Evolutionary conservation across 2,888 invertebrate genomes (phyloP).

Genomic region (Zaprionus lineosus): DNA sequence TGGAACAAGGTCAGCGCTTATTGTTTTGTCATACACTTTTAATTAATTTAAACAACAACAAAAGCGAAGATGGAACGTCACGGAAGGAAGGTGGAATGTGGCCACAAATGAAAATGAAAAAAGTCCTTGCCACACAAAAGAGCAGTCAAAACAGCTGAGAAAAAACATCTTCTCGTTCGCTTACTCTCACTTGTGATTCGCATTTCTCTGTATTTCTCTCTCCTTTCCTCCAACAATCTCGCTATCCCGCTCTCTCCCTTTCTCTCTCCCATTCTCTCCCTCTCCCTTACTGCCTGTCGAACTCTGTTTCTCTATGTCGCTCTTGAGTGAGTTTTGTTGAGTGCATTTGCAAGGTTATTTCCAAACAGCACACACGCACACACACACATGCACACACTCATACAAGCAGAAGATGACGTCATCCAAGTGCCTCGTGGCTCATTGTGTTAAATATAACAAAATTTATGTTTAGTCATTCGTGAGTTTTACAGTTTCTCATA

Average conservation of each 20-base stretch:
- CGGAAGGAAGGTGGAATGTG: too few species aligned
- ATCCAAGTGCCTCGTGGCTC: slow-evolving; percentile 25
- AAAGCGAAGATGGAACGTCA: slow-evolving; percentile 15
- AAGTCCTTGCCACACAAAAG: slow-evolving; percentile 47
- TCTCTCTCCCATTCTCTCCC: not conserved
- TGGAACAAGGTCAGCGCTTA: slow-evolving; percentile 78
- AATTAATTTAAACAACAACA: slow-evolving; percentile 73
- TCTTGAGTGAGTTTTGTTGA: slow-evolving; percentile 26
- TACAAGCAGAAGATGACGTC: slow-evolving; percentile 62
- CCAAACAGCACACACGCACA: not conserved
- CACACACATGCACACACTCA: slow-evolving; percentile 15
- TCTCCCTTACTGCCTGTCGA: not conserved
- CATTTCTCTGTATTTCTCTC: not conserved
- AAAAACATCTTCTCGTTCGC: slow-evolving; percentile 22
- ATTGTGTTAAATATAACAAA: slow-evolving; percentile 56
- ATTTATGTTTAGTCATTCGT: slow-evolving; percentile 65
- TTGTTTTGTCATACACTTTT: slow-evolving; percentile 75
- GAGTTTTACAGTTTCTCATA: slow-evolving; percentile 29
- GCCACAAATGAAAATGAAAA: slow-evolving; percentile 26
- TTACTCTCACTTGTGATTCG: too few species aligned
- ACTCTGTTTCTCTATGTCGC: slow-evolving; percentile 31
- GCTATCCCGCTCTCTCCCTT: not conserved
- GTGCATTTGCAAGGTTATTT: slow-evolving; percentile 51
- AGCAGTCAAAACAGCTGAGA: slow-evolving; percentile 20
- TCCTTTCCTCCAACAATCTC: not conserved